A percentile compares a stretch with the other conserved stretches of the same genome.
Evolutionary conservation across 2,797 vertebrate genomes (phyloP).

Genomic region (Mareca strepera): DNA sequence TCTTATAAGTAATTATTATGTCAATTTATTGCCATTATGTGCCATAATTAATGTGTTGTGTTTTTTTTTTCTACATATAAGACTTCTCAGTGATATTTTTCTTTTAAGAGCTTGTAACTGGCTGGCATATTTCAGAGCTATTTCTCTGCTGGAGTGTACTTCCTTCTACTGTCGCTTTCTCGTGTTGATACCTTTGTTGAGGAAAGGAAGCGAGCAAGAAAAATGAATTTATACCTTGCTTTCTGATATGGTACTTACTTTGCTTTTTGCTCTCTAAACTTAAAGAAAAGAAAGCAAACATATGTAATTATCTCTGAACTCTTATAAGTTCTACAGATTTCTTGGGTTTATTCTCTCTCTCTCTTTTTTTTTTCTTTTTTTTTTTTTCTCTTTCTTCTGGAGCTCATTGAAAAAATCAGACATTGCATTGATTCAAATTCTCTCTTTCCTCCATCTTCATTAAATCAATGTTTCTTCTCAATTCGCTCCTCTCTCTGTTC

Average conservation of each 20-base stretch:
- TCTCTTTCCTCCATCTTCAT: not conserved
- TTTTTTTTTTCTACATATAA: accelerated
- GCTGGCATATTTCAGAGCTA: not conserved
- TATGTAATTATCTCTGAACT: not conserved
- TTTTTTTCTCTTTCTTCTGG: not conserved
- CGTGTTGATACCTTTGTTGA: not conserved
- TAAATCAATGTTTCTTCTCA: not conserved
- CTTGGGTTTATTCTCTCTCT: not conserved
- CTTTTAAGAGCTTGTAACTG: not conserved
- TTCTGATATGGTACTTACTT: not conserved
- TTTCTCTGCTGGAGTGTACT: not conserved
- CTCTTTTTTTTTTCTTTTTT: too few species aligned
- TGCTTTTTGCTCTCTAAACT: not conserved
- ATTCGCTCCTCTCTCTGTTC: not conserved
- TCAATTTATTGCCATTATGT: not conserved
- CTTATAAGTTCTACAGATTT: not conserved
- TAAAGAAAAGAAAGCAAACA: not conserved
- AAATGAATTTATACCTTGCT: not conserved
- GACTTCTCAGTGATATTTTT: not conserved
- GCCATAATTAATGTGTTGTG: not conserved
- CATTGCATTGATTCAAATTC: not conserved
- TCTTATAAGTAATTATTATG: not conserved
- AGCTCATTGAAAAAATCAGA: not conserved
- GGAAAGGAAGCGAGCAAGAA: not conserved
- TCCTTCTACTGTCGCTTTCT: not conserved